Evolutionary conservation across 2,888 invertebrate species (phyloP).

Genomic region (Ichneumoninae sp.): DNA sequence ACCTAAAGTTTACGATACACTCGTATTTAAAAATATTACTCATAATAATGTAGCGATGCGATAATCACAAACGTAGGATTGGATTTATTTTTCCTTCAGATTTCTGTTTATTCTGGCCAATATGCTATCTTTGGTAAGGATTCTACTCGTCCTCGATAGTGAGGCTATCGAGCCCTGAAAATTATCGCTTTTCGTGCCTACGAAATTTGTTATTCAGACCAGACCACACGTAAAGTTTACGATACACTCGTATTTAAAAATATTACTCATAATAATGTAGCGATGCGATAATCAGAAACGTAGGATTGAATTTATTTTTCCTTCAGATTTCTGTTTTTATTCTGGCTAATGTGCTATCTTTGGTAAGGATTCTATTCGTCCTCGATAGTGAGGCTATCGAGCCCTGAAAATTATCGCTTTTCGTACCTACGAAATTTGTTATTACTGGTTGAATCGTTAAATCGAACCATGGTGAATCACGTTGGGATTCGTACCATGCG

Average conservation of each 20-base stretch:
- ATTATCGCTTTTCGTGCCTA: neutral
- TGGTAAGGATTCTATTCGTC: neutral
- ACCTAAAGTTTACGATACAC: too few relatives aligned
- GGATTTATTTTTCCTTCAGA: too few relatives aligned
- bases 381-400: neutral
- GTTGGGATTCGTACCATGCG: neutral
- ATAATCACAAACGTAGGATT: too few relatives aligned
- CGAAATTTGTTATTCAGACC: neutral
- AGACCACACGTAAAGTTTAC: too few relatives aligned
- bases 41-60: too few relatives aligned
- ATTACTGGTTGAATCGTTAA: neutral
- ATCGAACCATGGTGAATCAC: conserved; percentile 1
- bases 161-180: neutral
- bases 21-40: too few relatives aligned
- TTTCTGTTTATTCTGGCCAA: too few relatives aligned
- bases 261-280: too few relatives aligned
- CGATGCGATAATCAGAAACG: too few relatives aligned
- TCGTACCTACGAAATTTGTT: neutral
- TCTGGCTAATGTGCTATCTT: neutral
- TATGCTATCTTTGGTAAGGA: neutral
- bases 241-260: too few relatives aligned
- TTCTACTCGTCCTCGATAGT: neutral
- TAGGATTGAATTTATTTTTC: too few relatives aligned
- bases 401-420: neutral
- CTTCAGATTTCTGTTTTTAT: too few relatives aligned